Conservation (phyloP, 53 echinoderm and acorn worm species). For the Echinometra lucunter region DNA sequence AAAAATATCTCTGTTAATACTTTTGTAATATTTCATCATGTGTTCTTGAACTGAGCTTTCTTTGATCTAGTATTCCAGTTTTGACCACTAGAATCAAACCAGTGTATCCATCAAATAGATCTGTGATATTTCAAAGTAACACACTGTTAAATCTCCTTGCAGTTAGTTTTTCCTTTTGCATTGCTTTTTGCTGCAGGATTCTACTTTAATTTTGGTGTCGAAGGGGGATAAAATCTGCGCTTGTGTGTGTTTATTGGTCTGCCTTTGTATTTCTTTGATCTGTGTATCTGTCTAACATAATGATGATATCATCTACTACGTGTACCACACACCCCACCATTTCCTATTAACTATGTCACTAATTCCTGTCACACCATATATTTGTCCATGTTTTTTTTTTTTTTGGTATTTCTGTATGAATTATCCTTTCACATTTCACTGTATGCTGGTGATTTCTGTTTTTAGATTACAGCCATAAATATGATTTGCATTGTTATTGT, state of each 20-base stretch:
- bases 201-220: conserved; percentile 19
- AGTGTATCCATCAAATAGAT: not conserved
- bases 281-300: not conserved
- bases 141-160: not conserved
- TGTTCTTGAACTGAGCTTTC: no score
- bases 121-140: not conserved
- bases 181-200: not conserved
- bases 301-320: not conserved
- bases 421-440: not conserved
- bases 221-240: not conserved
- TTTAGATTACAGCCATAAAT: conserved; percentile 27
- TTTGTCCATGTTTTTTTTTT: not conserved
- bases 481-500: conserved; percentile 46
- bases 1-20: no score
- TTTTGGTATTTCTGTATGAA: conserved; percentile 13
- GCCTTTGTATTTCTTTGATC: not conserved
- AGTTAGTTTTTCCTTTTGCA: not conserved
- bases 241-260: conserved; percentile 27
- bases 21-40: no score
- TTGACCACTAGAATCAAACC: no score
- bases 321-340: not conserved
- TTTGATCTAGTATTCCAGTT: no score
- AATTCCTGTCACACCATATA: not conserved
- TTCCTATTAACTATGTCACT: not conserved
- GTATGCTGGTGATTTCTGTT: not conserved